Conservation (phyloP, 2,113 vertebrate species). For the Sylvietta virens region DNA sequence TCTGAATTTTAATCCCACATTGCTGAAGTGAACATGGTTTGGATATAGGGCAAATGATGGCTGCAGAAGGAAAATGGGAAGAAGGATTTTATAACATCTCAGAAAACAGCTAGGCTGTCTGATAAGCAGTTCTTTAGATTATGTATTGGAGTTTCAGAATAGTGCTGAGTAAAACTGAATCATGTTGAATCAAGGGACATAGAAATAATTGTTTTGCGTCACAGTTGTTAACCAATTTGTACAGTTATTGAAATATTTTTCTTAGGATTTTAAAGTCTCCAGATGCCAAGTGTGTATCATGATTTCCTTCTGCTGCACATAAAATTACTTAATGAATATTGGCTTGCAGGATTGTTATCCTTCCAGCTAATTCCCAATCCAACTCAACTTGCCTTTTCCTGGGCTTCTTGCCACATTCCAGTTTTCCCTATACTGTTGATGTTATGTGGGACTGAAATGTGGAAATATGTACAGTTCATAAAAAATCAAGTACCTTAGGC, state of each 20-base stretch:
- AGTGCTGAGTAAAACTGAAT: not conserved
- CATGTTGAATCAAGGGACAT: not conserved
- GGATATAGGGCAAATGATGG: not conserved
- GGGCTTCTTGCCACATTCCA: constrained; percentile 56
- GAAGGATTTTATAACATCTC: not conserved
- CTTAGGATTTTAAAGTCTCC: constrained; percentile 7
- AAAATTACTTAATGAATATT: constrained; percentile 63
- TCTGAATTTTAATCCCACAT: not conserved
- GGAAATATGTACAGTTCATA: constrained; percentile 59
- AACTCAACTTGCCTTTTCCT: constrained; percentile 21
- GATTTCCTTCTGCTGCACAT: constrained; percentile 26
- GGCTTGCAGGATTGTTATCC: constrained; percentile 47
- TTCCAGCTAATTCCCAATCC: constrained; percentile 29
- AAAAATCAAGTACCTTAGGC: constrained; percentile 41
- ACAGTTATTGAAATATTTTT: constrained; percentile 16
- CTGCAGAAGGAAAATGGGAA: not conserved
- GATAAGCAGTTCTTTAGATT: not conserved
- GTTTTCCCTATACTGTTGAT: constrained; percentile 51
- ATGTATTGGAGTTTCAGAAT: not conserved
- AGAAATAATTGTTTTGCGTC: not conserved
- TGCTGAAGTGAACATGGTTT: not conserved
- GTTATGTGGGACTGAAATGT: constrained; percentile 52
- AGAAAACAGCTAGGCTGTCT: not conserved
- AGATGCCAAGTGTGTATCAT: constrained; percentile 4
- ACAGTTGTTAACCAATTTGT: not conserved